Conservation (phyloP, 2,113 vertebrate species). For the Sylvietta virens region DNA sequence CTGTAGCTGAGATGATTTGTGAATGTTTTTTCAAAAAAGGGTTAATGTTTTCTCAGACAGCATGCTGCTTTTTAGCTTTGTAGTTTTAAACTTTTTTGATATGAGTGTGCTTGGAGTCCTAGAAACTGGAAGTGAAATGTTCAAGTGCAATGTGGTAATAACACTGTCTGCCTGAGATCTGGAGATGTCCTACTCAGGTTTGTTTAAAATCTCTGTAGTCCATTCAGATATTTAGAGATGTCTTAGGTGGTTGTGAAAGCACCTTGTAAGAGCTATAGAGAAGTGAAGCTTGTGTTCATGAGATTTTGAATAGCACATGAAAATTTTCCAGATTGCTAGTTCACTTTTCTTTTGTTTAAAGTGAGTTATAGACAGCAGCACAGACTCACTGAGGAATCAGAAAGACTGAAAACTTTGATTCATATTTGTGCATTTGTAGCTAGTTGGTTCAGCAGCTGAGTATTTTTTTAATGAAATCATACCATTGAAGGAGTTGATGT, state of each 20-base stretch:
- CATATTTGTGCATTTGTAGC: neutral
- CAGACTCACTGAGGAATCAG: neutral
- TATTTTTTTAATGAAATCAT: neutral
- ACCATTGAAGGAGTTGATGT: neutral
- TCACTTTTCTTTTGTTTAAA: neutral
- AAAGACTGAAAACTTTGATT: neutral
- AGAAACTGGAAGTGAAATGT: neutral
- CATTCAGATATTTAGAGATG: neutral
- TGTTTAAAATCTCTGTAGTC: neutral
- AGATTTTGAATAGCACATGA: neutral
- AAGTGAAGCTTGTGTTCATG: neutral
- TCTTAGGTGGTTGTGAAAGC: neutral
- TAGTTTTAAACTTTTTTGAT: neutral
- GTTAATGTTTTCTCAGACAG: neutral
- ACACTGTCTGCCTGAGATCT: neutral
- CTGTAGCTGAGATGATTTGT: neutral
- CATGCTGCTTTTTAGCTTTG: neutral
- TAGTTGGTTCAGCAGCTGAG: neutral
- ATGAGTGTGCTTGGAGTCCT: neutral
- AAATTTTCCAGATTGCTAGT: neutral
- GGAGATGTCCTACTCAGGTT: neutral
- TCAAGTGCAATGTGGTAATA: neutral
- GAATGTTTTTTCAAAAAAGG: neutral
- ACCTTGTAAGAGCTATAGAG: neutral
- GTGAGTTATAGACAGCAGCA: neutral